phyloP scores from a whole-genome alignment of 2,797 vertebrate species.

The Acipenser ruthenus region DNA sequence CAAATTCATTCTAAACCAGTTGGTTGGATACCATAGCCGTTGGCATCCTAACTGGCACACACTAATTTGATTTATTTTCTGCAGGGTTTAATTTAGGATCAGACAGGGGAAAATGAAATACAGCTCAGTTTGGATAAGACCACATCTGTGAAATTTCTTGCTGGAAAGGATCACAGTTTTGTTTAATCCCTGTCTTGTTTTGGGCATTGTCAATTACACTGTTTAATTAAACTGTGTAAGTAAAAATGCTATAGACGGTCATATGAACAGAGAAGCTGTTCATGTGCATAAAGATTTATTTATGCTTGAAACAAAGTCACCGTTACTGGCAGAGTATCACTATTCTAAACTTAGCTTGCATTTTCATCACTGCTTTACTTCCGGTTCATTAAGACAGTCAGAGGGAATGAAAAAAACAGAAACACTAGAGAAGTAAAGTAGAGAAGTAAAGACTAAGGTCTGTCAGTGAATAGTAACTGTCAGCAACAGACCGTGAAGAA shows the following conservation, averaged over 20 bases:
- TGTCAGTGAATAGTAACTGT: slow-evolving; percentile 49
- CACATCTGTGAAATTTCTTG: slow-evolving; percentile 52
- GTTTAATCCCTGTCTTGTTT: slow-evolving; percentile 58
- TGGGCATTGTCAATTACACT: slow-evolving; percentile 50
- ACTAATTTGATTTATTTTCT: slow-evolving; percentile 53
- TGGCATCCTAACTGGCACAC: slow-evolving; percentile 38
- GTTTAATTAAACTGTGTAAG: slow-evolving; percentile 10
- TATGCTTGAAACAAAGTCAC: no score
- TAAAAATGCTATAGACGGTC: no score
- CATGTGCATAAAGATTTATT: no score
- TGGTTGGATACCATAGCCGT: slow-evolving; percentile 52
- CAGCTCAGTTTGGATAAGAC: slow-evolving; percentile 34
- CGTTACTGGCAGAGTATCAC: no score
- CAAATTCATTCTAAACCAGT: slow-evolving; percentile 48
- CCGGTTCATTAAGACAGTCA: no score
- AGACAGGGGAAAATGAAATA: slow-evolving; percentile 37
- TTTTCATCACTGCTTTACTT: no score
- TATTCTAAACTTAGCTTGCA: no score
- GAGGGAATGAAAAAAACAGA: no score
- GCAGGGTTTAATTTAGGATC: slow-evolving; percentile 30
- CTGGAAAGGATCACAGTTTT: slow-evolving; percentile 47
- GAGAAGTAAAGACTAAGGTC: slow-evolving; percentile 41
- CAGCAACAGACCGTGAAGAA: slow-evolving; percentile 42
- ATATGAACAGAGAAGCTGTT: no score
- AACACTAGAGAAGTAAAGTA: slow-evolving; percentile 21